Percentiles rank a stretch among this genome's conserved stretches.
phyloP scores from a whole-genome alignment of 30 jellyfish, hydroid and myxozoan genomes.

The Catostylus mosaicus region DNA sequence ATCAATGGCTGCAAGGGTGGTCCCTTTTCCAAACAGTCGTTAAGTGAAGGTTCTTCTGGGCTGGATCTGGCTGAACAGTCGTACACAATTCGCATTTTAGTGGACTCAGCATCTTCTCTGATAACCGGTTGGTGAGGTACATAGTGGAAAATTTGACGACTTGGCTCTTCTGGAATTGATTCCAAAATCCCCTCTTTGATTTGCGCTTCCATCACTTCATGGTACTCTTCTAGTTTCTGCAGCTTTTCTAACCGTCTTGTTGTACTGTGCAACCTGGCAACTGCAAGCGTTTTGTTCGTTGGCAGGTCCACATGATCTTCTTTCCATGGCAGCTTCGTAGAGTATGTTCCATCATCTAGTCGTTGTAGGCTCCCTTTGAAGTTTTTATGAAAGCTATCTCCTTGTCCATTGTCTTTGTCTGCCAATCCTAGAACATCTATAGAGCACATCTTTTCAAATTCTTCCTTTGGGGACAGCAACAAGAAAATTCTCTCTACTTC shows the following conservation, averaged over 20 bases:
- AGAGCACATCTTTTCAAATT: slow-evolving; percentile 71
- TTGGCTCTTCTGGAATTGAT: slow-evolving; percentile 43
- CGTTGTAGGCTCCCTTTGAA: slow-evolving; percentile 44
- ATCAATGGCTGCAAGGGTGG: slow-evolving; percentile 67
- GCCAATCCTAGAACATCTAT: slow-evolving; percentile 58
- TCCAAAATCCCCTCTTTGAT: slow-evolving; percentile 64
- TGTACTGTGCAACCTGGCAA: slow-evolving; percentile 59
- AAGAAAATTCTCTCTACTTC: slow-evolving; percentile 52
- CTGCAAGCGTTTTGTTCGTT: slow-evolving; percentile 49
- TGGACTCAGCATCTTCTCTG: slow-evolving; percentile 59
- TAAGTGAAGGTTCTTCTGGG: slow-evolving; percentile 51
- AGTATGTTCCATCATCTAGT: slow-evolving; percentile 57
- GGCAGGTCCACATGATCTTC: slow-evolving; percentile 64
- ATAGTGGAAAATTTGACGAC: slow-evolving; percentile 3
- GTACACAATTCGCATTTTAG: slow-evolving; percentile 58
- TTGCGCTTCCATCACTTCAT: slow-evolving; percentile 65
- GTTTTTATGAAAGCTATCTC: slow-evolving; percentile 38
- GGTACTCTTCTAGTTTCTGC: slow-evolving; percentile 61
- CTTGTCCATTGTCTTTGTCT: slow-evolving; percentile 39
- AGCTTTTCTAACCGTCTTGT: slow-evolving; percentile 64
- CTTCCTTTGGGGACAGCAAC: slow-evolving; percentile 48
- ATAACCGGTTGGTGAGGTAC: slow-evolving; percentile 69
- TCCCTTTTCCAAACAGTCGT: slow-evolving; percentile 58
- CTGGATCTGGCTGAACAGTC: slow-evolving; percentile 57
- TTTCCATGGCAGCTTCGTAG: slow-evolving; percentile 71